A percentile compares a stretch with the other conserved stretches of the same genome.
Evolutionary conservation across 1,140 invertebrate species (phyloP).

Genomic region (Diorhabda elongata): DNA sequence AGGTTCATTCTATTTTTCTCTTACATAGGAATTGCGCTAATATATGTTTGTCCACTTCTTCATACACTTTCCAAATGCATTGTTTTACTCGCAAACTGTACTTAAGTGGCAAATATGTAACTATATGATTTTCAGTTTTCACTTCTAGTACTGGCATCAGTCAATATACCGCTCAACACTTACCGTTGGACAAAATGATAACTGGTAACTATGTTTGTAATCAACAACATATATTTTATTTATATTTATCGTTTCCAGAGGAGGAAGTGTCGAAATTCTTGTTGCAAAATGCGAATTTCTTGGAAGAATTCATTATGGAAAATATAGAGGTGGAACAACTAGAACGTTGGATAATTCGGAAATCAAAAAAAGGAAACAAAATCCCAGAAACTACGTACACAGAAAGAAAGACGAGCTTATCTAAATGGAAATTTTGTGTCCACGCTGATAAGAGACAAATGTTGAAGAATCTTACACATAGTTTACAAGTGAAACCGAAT

Average conservation of each 20-base stretch:
- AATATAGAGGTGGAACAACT: constrained; percentile 55
- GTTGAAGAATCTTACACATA: constrained; percentile 57
- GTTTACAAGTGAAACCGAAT: constrained; percentile 52
- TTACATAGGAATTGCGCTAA: no score
- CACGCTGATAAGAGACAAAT: constrained; percentile 61
- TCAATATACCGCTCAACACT: no score
- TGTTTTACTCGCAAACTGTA: no score
- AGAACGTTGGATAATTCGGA: constrained; percentile 58
- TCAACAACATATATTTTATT: neutral
- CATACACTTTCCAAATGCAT: no score
- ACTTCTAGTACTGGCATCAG: no score
- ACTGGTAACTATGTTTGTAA: no score
- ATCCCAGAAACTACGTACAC: constrained; percentile 44
- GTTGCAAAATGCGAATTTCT: constrained; percentile 53
- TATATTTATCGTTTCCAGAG: constrained; percentile 28
- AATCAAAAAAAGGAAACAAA: constrained; percentile 48
- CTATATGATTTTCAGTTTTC: no score
- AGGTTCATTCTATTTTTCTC: no score
- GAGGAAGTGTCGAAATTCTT: constrained; percentile 51
- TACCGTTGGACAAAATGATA: no score
- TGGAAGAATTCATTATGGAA: constrained; percentile 55
- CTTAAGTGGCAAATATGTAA: no score
- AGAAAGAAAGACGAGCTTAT: constrained; percentile 51
- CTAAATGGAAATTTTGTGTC: constrained; percentile 59
- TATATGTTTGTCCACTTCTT: no score